Percentiles rank a stretch among this genome's conserved stretches.
Evolutionary conservation across 2,113 vertebrate species (phyloP).

Genomic region (Ellobius talpinus): DNA sequence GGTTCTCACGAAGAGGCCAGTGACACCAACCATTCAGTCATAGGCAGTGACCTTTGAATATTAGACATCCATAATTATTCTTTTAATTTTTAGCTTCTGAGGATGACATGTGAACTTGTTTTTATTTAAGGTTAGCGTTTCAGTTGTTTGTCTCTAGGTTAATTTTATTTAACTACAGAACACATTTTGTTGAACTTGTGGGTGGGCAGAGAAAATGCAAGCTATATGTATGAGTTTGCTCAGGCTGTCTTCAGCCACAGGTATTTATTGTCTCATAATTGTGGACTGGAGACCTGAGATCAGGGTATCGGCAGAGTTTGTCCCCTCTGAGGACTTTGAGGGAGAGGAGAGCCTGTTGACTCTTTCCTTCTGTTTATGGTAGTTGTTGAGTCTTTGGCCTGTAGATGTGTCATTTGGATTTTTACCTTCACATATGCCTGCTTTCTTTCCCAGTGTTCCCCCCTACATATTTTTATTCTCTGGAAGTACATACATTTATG

Average conservation of each 20-base stretch:
- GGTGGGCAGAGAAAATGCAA: constrained; percentile 8
- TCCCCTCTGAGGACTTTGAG: neutral
- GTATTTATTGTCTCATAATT: neutral
- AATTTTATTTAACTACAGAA: constrained; percentile 79
- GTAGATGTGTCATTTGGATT: neutral
- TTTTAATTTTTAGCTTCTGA: constrained; percentile 80
- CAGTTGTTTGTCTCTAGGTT: constrained; percentile 79
- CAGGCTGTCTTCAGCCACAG: neutral
- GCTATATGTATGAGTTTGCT: neutral
- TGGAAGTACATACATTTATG: neutral
- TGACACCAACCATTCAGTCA: constrained; percentile 59
- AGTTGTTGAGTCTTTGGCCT: no score
- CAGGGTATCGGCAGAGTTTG: neutral
- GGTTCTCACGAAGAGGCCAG: constrained; percentile 70
- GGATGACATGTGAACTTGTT: constrained; percentile 54
- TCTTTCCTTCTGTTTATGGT: neutral
- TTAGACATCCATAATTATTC: constrained; percentile 67
- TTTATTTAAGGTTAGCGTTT: constrained; percentile 75
- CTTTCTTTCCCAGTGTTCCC: neutral
- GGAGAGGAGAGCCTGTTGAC: neutral
- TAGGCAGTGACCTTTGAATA: constrained; percentile 76
- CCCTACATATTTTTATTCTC: neutral
- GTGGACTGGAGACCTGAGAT: neutral
- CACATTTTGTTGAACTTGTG: constrained; percentile 63
- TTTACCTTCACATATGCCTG: neutral